Evolutionary conservation across 2,888 invertebrate species (phyloP), one percentile per base, ranked within the genome.

Genomic region (Serrognathus titanus): DNA sequence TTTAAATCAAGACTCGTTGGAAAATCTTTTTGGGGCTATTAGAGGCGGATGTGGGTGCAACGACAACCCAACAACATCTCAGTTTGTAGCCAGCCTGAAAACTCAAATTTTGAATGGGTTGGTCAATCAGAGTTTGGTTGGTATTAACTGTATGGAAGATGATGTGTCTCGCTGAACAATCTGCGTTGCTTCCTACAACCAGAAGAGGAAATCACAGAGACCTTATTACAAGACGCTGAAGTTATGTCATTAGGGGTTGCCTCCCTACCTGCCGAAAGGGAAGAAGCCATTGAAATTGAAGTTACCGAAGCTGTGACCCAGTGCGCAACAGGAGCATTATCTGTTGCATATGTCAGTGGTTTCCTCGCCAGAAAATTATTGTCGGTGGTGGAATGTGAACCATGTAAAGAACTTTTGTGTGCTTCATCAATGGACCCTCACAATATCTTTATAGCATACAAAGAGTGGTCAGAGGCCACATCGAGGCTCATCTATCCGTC

Each of bases 1-100:
- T 9, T 38, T 61, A n/a, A 64, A 64, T 53, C 63, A 65, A 47
- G 63, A 65, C 54, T 5, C 54, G 2, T 48, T 63, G 9, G 65
- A 63, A 48, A 63, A 65, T 47, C 48, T 65, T 20, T 63, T 63
- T 45, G 61, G 60, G 2, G 38, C 16, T 20, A 46, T 65, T 40
- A 56, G 63, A 45, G 48, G 39, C 41, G 57, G 62, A 8, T 63
- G 63, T 54, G 65, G 65, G 9, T 49, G 53, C 40, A 43, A 39
- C n/a, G 63, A 64, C 20, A 64, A 65, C 49, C 61, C 60, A 9
- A 60, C 61, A 47, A 36, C 47, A 31, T 11, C 38, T 3, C 63
- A 63, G 50, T 65, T 65, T 55, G 11, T 60, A 20, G 56, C 52
- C 8, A 56, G 55, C 50, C 48, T 62, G 4, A 62, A 63, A 48